Conservation (phyloP, 2,888 invertebrate genomes). For the Hirtodrosophila histrioides region DNA sequence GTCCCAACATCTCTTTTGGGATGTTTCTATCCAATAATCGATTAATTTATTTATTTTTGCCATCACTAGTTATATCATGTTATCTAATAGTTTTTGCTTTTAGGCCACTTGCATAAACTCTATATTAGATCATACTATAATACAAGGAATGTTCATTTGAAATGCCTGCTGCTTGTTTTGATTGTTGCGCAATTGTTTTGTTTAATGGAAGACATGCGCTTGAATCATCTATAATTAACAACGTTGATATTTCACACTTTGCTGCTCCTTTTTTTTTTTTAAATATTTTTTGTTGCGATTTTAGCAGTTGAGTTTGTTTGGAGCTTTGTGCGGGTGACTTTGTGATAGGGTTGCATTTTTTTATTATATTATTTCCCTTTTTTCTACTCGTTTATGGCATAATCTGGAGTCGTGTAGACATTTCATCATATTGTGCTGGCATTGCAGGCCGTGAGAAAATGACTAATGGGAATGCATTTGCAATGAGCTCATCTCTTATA, state of each 20-base stretch:
- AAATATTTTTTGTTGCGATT: too few species aligned
- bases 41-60: too few species aligned
- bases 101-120: background rate
- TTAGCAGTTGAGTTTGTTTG: constrained; percentile 17
- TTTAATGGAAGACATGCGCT: constrained; percentile 25
- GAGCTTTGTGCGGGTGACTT: background rate
- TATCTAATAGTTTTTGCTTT: background rate
- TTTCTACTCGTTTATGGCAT: too few species aligned
- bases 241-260: constrained; percentile 53
- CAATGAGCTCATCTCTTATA: constrained; percentile 33
- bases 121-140: constrained; percentile 24
- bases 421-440: constrained; percentile 22
- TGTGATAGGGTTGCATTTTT: background rate
- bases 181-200: constrained; percentile 42
- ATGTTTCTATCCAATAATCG: too few species aligned
- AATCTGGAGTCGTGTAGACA: background rate
- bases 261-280: constrained; percentile 17
- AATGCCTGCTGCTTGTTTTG: background rate
- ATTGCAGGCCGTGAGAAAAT: constrained; percentile 27
- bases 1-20: too few species aligned
- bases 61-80: background rate
- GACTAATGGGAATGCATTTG: constrained; percentile 17
- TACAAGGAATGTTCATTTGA: too few species aligned
- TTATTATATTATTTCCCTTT: too few species aligned
- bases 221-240: constrained; percentile 49